These are phyloP conservation scores for Phrynosoma blainvillii DNA, from an alignment of 2,113 vertebrate genomes.

Conservation along the genomic window DNA sequence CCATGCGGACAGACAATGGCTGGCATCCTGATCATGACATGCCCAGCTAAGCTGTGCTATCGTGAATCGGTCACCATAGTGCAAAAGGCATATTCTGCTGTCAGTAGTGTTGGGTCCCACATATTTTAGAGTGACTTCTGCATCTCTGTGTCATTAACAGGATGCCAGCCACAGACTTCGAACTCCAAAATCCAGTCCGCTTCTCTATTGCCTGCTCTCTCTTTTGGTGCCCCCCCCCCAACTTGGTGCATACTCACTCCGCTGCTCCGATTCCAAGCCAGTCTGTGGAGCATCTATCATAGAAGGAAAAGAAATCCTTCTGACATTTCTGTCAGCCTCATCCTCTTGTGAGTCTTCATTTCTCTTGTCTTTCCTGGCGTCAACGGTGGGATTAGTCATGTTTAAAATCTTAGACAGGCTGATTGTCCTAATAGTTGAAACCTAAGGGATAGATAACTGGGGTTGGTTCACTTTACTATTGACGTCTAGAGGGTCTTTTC, in stretches of 20 bases:
- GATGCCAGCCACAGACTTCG: not conserved
- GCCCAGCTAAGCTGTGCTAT: too few species aligned
- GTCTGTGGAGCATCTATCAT: accelerated
- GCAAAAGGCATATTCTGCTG: too few species aligned
- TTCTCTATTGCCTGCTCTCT: not conserved
- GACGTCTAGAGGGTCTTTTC: not conserved
- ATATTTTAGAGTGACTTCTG: too few species aligned
- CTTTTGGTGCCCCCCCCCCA: accelerated
- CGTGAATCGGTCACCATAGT: too few species aligned
- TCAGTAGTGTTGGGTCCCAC: too few species aligned
- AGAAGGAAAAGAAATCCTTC: not conserved
- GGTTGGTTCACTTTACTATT: not conserved
- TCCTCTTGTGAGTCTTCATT: too few species aligned
- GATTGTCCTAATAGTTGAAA: not conserved
- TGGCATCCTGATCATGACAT: too few species aligned
- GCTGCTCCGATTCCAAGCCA: not conserved
- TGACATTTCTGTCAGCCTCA: too few species aligned
- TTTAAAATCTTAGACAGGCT: not conserved
- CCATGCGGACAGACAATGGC: too few species aligned
- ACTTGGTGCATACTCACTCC: not conserved
- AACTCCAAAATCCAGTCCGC: not conserved
- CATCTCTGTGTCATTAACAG: too few species aligned
- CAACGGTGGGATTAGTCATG: accelerated
- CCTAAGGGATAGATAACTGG: not conserved
- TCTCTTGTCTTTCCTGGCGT: not conserved